Evolutionary conservation across 2,113 vertebrate genomes (phyloP).

Genomic region (Oriolus oriolus): DNA sequence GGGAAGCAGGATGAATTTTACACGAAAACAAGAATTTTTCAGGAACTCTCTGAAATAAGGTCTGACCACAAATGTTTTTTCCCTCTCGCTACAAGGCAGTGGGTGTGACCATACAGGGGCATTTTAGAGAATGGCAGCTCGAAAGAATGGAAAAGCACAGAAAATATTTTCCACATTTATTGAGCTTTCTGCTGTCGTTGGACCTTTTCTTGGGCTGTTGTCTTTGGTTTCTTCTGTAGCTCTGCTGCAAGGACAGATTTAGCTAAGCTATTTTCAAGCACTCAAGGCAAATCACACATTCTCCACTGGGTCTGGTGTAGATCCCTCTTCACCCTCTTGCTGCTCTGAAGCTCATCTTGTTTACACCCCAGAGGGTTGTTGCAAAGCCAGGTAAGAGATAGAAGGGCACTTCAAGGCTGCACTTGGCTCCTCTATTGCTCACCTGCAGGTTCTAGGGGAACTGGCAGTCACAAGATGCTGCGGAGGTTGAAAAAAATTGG

Average conservation of each 20-base stretch:
- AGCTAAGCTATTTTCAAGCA: not conserved
- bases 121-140: not conserved
- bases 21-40: not conserved
- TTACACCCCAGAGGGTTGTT: not conserved
- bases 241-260: not conserved
- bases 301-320: not conserved
- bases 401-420: not conserved
- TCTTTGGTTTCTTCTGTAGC: not conserved
- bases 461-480: not conserved
- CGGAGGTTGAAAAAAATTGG: not conserved
- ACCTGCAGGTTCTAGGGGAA: not conserved
- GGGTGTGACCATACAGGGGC: not conserved
- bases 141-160: not conserved
- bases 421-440: not conserved
- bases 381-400: not conserved
- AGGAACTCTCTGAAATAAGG: not conserved
- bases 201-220: not conserved
- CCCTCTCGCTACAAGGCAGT: not conserved
- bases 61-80: not conserved
- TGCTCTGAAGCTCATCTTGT: not conserved
- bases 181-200: not conserved
- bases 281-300: not conserved
- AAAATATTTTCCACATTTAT: not conserved
- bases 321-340: not conserved
- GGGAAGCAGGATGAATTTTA: not conserved